Percentiles rank a stretch among this genome's conserved stretches.
phyloP scores from a whole-genome alignment of 2,888 invertebrate genomes.

The Drosophila bunnanda region DNA sequence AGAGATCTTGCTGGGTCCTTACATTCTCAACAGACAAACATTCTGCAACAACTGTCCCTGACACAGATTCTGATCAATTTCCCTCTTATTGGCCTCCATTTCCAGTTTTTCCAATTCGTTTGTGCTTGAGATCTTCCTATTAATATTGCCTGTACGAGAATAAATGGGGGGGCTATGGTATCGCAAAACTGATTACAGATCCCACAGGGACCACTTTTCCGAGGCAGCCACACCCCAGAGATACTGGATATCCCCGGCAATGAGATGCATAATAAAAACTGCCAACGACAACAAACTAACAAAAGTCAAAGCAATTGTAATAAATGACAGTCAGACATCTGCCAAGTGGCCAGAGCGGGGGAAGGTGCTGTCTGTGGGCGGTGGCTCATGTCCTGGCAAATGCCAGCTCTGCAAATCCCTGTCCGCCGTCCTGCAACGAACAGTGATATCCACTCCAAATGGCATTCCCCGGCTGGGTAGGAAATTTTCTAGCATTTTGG shows the following conservation, averaged over 20 bases:
- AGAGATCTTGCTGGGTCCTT: no score
- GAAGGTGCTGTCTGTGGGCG: slow-evolving; percentile 20
- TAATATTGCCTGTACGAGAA: neutral
- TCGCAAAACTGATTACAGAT: slow-evolving; percentile 41
- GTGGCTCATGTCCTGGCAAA: slow-evolving; percentile 55
- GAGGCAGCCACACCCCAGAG: slow-evolving; percentile 12
- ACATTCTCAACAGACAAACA: slow-evolving; percentile 2
- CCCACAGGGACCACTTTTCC: slow-evolving; percentile 16
- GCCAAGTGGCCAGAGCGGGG: slow-evolving; percentile 50
- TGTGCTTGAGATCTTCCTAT: neutral
- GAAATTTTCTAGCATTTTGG: slow-evolving; percentile 82
- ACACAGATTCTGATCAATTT: slow-evolving; percentile 8
- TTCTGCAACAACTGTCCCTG: neutral
- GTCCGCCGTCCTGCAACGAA: slow-evolving; percentile 16
- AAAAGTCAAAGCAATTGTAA: slow-evolving; percentile 84
- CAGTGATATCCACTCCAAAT: slow-evolving; percentile 74
- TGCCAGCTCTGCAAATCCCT: slow-evolving; percentile 76
- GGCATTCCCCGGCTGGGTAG: slow-evolving; percentile 46
- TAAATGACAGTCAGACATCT: slow-evolving; percentile 84
- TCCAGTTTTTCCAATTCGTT: neutral
- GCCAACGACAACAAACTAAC: slow-evolving; percentile 70
- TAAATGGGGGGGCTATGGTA: neutral
- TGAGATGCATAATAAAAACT: slow-evolving; percentile 45
- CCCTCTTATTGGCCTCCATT: neutral
- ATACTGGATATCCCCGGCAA: slow-evolving; percentile 32